Evolutionary conservation across 30 jellyfish, hydroid and myxozoan genomes (phyloP).

Genomic region (Pelagia noctiluca): DNA sequence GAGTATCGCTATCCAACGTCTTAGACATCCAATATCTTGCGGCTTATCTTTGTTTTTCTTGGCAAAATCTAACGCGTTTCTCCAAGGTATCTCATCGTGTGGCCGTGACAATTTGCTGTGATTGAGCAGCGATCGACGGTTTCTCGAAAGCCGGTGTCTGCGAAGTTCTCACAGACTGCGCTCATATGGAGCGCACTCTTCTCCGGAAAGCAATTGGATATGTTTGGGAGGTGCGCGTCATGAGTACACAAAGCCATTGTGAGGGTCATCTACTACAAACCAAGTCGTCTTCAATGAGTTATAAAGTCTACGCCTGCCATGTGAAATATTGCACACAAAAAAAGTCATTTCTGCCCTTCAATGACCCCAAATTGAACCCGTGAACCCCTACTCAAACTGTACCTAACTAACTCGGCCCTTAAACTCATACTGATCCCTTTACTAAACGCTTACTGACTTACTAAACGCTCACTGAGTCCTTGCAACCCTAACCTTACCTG

Average conservation of each 20-base stretch:
- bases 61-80: background rate
- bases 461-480: too few relatives aligned
- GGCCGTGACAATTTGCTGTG: conserved; percentile 4
- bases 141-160: background rate
- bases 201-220: conserved; percentile 85
- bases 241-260: conserved; percentile 60
- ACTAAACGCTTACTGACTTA: too few relatives aligned
- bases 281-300: conserved; percentile 4
- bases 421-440: too few relatives aligned
- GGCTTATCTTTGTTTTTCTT: background rate
- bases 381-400: too few relatives aligned
- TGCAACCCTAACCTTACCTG: too few relatives aligned
- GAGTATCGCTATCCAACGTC: background rate
- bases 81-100: too few relatives aligned
- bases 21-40: background rate
- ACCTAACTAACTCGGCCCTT: too few relatives aligned
- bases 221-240: conserved; percentile 45
- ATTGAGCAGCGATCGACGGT: conserved; percentile 7
- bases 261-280: conserved; percentile 54
- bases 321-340: background rate
- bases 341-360: background rate
- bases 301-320: conserved; percentile 4
- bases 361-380: too few relatives aligned
- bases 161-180: background rate
- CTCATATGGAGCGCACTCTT: conserved; percentile 48